A percentile compares a stretch with the other conserved stretches of the same genome.
Evolutionary conservation across 2,888 invertebrate species (phyloP).

Genomic region (Lasioglossum leucozonium): DNA sequence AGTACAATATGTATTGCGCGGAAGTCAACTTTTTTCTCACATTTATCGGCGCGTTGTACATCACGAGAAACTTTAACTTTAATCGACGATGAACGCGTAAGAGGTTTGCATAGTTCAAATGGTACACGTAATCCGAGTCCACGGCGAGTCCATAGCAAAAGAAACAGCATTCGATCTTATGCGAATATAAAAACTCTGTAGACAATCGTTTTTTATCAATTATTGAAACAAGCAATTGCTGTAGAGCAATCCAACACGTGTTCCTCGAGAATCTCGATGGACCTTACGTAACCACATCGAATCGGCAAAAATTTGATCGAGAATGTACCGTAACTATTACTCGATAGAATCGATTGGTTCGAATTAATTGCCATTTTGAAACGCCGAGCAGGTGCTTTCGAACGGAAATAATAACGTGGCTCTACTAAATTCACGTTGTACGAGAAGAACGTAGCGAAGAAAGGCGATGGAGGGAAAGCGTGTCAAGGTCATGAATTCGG

Average conservation of each 20-base stretch:
- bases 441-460: constrained; percentile 21
- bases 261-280: not conserved
- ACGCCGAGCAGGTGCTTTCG: not conserved
- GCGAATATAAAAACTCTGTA: not conserved
- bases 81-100: not conserved
- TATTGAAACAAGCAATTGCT: not conserved
- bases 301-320: not conserved
- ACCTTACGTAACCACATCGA: not conserved
- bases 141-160: not conserved
- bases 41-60: not conserved
- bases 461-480: constrained; percentile 62
- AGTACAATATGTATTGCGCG: not conserved
- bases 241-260: not conserved
- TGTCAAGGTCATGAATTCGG: constrained; percentile 64
- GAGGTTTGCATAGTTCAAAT: not conserved
- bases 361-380: not conserved
- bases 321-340: not conserved
- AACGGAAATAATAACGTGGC: not conserved
- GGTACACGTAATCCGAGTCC: not conserved
- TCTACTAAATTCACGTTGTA: not conserved
- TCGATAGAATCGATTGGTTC: not conserved
- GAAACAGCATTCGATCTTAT: not conserved
- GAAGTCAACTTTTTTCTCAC: not conserved
- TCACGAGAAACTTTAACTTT: not conserved
- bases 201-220: not conserved